These are phyloP conservation scores for Apis mellifera DNA, from an alignment of 1,140 invertebrate species.

Conservation along the genomic window DNA sequence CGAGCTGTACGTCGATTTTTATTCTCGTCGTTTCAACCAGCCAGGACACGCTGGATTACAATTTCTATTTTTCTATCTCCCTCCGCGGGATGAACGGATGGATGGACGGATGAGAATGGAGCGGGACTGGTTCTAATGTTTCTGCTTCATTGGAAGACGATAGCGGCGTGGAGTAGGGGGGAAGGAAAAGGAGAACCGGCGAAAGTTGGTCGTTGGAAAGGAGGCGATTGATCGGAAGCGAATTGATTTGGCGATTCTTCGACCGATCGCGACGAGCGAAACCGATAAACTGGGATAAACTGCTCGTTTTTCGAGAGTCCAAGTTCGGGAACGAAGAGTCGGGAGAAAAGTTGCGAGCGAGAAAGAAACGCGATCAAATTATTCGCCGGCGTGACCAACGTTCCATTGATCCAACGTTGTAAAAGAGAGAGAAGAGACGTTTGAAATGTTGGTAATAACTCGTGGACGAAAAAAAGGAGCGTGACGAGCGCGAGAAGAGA, in stretches of 20 bases:
- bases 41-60: not conserved
- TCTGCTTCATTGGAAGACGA: not conserved
- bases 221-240: not conserved
- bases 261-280: not conserved
- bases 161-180: too few species aligned
- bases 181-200: not conserved
- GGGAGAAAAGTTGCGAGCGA: too few species aligned
- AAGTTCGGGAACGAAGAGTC: not conserved
- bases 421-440: too few species aligned
- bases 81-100: not conserved
- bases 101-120: not conserved
- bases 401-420: too few species aligned
- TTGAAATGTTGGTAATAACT: not conserved
- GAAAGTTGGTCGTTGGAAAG: not conserved
- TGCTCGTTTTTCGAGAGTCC: not conserved
- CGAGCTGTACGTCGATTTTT: slow-evolving; percentile 39
- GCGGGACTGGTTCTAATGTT: slow-evolving; percentile 6
- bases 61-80: not conserved
- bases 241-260: slow-evolving; percentile 19
- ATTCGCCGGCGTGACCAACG: too few species aligned
- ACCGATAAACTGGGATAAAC: not conserved
- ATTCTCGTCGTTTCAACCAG: slow-evolving; percentile 7
- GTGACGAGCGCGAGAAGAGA: not conserved
- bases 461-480: not conserved
- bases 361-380: too few species aligned